These are phyloP conservation scores for Chelonus insularis DNA, from an alignment of 1,140 invertebrate genomes.

Conservation along the genomic window DNA sequence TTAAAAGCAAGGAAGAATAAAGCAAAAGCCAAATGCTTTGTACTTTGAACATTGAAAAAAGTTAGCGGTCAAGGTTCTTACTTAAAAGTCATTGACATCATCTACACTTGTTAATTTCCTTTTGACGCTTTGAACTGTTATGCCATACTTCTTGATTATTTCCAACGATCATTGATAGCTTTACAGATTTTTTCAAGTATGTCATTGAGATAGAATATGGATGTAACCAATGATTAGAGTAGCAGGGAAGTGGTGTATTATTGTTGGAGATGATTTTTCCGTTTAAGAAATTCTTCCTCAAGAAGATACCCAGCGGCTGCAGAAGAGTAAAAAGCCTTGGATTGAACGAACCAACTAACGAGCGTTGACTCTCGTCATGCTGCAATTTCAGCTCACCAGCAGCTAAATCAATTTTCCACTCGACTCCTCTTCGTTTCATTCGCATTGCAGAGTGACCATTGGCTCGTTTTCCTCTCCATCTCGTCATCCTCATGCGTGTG, in stretches of 20 bases:
- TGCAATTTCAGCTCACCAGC: constrained; percentile 20
- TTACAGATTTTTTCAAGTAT: neutral
- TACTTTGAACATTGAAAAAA: constrained; percentile 33
- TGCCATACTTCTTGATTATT: neutral
- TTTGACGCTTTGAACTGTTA: constrained; percentile 6
- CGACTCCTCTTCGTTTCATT: constrained; percentile 3
- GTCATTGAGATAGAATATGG: neutral
- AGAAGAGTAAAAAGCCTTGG: neutral
- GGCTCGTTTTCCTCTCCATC: neutral
- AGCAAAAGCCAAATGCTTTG: constrained; percentile 7
- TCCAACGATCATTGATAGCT: neutral
- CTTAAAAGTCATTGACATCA: constrained; percentile 48
- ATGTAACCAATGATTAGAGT: neutral
- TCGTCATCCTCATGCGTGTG: constrained; percentile 9
- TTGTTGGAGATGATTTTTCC: constrained; percentile 13
- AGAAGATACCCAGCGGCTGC: neutral
- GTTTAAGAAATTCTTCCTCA: neutral
- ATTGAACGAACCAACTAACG: neutral
- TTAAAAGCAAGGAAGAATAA: neutral
- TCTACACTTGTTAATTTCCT: constrained; percentile 17
- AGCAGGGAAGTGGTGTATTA: neutral
- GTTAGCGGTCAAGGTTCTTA: constrained; percentile 45
- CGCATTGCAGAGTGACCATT: neutral
- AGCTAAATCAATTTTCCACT: constrained; percentile 27
- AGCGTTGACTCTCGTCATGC: constrained; percentile 20